Evolutionary conservation across 2,797 vertebrate genomes (phyloP), one percentile per base, ranked within the genome.

Genomic region (Phyllotis vaccarum): DNA sequence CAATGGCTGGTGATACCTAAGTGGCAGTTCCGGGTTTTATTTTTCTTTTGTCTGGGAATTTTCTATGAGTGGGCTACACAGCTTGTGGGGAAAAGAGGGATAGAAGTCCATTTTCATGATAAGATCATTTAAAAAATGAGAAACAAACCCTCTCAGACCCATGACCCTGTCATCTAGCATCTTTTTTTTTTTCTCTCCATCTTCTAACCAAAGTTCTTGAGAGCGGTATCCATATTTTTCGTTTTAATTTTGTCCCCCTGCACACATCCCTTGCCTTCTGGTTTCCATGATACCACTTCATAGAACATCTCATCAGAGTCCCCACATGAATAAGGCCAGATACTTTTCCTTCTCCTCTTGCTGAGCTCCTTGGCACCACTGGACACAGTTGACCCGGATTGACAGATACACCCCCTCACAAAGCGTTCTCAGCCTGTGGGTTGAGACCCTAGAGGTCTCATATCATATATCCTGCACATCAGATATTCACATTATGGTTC

Each of bases 21-120:
- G 22, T 34, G 93, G 64, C 34, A 86, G 43, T n/a, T 90, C 76
- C 75, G 66, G 16, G 21, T 72, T 95, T 95, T 75, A 29, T 24
- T 31, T 11, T 85, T 49, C 5, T 29, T 89, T 83, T 74, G 58
- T 29, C n/a, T n/a, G 56, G 12, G 54, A 76, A 66, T 90, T 56
- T 85, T 85, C 14, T 12, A 37, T 58, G 70, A 31, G n/a, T 13
- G 9, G 60, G 8, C 52, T 70, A 22, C 12, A n/a, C 14, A 43
- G 40, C 49, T 62, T 21, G 31, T 21, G 8, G 74, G 6, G 9
- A 12, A 17, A 12, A 3, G 1, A 13, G 12, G 5, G 17, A 24
- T 19, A 43, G 80, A 43, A 43, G 27, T 79, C 52, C 22, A 34
- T 82, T 79, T 95, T 60, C 86, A 2, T 58, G 34, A n/a, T 58